phyloP scores from a whole-genome alignment of 2,797 vertebrate species.

The Fratercula arctica region DNA sequence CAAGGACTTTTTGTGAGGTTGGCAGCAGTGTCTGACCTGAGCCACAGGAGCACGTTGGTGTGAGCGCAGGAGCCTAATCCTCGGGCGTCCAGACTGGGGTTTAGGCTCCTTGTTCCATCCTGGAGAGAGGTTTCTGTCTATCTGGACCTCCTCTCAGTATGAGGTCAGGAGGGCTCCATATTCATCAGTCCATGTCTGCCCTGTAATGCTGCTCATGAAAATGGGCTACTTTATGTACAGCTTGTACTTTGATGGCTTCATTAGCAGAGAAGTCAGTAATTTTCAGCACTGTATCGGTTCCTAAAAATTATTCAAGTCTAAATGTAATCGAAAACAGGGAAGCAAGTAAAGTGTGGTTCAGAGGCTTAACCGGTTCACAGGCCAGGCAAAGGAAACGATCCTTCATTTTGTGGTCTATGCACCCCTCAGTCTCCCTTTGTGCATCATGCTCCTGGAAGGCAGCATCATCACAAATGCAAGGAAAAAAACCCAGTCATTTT shows the following conservation, averaged over 20 bases:
- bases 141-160: neutral
- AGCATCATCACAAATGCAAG: neutral
- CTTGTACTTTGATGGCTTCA: neutral
- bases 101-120: neutral
- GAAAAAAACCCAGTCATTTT: neutral
- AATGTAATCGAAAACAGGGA: neutral
- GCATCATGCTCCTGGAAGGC: neutral
- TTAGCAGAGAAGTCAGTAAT: neutral
- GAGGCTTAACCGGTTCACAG: neutral
- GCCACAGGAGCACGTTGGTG: neutral
- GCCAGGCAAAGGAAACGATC: neutral
- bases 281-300: neutral
- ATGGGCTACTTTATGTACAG: neutral
- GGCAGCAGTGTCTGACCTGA: neutral
- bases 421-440: neutral
- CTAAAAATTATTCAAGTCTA: neutral
- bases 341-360: neutral
- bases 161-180: neutral
- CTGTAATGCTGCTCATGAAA: neutral
- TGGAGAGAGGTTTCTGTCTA: neutral
- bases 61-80: neutral
- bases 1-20: neutral
- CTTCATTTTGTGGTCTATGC: neutral
- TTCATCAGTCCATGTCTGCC: neutral
- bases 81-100: neutral